These are phyloP conservation scores for Oreocharis arfaki DNA, from an alignment of 2,113 vertebrate species.

Conservation along the genomic window DNA sequence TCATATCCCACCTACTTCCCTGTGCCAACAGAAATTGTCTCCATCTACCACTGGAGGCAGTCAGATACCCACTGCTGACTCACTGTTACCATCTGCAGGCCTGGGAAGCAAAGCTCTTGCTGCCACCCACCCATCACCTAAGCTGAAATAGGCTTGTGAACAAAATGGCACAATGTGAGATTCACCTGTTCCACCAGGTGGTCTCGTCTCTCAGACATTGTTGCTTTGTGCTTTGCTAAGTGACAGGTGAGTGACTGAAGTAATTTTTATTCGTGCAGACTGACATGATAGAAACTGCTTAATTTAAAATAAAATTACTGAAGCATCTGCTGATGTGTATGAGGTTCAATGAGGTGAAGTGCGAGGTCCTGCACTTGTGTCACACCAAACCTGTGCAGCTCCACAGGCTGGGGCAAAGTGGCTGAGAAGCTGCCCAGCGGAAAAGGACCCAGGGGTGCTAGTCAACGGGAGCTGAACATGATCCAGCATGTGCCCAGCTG, in stretches of 20 bases:
- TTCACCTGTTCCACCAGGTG: background rate
- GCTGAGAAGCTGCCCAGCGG: background rate
- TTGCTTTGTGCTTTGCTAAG: background rate
- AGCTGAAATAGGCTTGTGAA: background rate
- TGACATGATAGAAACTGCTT: background rate
- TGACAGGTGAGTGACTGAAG: background rate
- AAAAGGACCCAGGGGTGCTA: background rate
- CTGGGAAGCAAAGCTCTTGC: background rate
- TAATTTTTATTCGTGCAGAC: background rate
- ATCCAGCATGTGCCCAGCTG: background rate
- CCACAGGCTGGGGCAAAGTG: background rate
- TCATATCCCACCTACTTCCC: background rate
- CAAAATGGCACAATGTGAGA: background rate
- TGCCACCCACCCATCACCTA: background rate
- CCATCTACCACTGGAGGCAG: background rate
- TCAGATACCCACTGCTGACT: constrained; percentile 7
- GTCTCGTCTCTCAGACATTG: background rate
- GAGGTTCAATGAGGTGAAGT: background rate
- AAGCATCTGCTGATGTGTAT: background rate
- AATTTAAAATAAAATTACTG: background rate
- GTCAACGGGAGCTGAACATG: background rate
- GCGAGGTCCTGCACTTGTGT: background rate
- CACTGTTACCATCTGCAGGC: background rate
- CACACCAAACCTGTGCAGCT: background rate
- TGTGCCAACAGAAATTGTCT: background rate